Conservation (phyloP, 2,113 vertebrate species). For the Myrmecobius fasciatus region DNA sequence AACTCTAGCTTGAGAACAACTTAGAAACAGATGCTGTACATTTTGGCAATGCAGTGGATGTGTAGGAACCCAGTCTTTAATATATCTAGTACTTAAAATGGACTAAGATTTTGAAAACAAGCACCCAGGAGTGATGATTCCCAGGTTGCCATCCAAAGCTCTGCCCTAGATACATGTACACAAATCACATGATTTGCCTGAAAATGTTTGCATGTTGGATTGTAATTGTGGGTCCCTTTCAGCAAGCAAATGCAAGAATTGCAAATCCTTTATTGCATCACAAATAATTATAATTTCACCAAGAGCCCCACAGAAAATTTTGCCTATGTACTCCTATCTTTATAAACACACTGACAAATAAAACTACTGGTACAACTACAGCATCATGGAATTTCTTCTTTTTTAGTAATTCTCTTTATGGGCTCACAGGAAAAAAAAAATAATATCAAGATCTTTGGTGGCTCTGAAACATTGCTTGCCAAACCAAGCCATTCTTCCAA, state of each 20-base stretch:
- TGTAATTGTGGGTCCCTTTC: conserved; percentile 25
- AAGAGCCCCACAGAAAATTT: not conserved
- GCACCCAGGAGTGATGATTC: not conserved
- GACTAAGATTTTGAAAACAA: conserved; percentile 2
- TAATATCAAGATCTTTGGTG: conserved; percentile 76
- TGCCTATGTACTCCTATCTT: not conserved
- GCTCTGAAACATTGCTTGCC: conserved; percentile 76
- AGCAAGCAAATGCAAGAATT: conserved; percentile 36
- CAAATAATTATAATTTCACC: conserved; percentile 56
- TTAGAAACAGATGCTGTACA: not conserved
- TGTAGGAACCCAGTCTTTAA: not conserved
- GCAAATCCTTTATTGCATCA: not conserved
- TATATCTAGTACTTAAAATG: not conserved
- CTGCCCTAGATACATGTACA: conserved; percentile 2
- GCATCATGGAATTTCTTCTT: conserved; percentile 24
- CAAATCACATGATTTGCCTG: not conserved
- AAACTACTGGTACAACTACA: not conserved
- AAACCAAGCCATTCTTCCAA: conserved; percentile 81
- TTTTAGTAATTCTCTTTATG: conserved; percentile 68
- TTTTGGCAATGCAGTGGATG: not conserved
- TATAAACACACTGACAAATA: conserved; percentile 45
- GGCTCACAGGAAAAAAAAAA: conserved; percentile 69
- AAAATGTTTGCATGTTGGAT: not conserved
- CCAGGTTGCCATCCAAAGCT: not conserved
- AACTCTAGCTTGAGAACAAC: not conserved